Conservation (phyloP, 2,797 vertebrate genomes). For the Echiichthys vipera region DNA sequence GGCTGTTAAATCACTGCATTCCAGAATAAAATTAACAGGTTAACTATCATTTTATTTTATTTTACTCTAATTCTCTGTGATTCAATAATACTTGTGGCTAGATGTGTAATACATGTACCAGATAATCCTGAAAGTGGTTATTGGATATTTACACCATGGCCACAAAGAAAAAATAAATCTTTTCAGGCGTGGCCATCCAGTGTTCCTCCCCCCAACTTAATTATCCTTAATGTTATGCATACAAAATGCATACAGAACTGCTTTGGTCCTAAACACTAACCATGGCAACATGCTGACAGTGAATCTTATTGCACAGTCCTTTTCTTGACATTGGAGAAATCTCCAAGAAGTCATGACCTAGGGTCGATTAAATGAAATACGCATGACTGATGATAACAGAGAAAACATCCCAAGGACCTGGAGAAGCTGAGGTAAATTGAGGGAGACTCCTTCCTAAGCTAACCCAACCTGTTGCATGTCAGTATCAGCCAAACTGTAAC, state of each 20-base stretch:
- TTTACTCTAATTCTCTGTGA: not conserved
- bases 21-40: not conserved
- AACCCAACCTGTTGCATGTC: constrained; percentile 22
- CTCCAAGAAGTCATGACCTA: constrained; percentile 7
- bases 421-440: not conserved
- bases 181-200: not conserved
- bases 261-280: constrained; percentile 33
- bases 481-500: not conserved
- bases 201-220: not conserved
- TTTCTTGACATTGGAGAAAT: constrained; percentile 17
- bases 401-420: not conserved
- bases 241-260: constrained; percentile 6
- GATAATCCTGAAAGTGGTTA: not conserved
- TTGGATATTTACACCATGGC: not conserved
- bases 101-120: not conserved
- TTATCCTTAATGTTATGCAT: constrained; percentile 11
- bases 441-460: not conserved
- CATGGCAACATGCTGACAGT: constrained; percentile 32
- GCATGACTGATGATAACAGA: constrained; percentile 4
- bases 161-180: not conserved
- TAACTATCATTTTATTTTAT: not conserved
- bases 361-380: constrained; percentile 10
- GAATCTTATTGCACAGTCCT: constrained; percentile 16
- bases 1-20: not conserved
- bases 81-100: not conserved